A percentile compares a stretch with the other conserved stretches of the same genome.
Conservation (phyloP, 2,888 invertebrate species). For the Dynastes hyllus region DNA sequence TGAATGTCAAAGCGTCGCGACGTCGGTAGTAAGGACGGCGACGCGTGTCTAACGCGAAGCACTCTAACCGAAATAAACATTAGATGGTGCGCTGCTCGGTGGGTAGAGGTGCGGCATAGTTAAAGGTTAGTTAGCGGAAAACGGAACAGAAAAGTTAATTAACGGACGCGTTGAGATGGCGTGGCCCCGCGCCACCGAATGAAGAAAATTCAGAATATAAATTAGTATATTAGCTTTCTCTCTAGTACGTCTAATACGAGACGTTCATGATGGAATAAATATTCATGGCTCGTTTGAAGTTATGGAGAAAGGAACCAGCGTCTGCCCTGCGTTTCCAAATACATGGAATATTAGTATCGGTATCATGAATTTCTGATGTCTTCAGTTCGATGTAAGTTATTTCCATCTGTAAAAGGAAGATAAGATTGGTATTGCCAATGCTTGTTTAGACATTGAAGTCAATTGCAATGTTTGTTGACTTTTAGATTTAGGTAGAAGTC, state of each 20-base stretch:
- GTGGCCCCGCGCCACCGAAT: not conserved
- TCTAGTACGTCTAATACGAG: slow-evolving; percentile 38
- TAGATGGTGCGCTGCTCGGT: slow-evolving; percentile 16
- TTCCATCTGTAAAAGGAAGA: not conserved
- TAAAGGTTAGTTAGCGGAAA: slow-evolving; percentile 46
- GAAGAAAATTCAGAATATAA: slow-evolving; percentile 53
- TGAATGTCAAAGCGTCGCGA: slow-evolving; percentile 30
- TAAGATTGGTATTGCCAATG: not conserved
- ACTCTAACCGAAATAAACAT: slow-evolving; percentile 23
- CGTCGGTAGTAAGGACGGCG: not conserved
- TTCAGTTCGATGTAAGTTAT: slow-evolving; percentile 43
- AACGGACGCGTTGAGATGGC: slow-evolving; percentile 40
- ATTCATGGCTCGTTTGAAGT: slow-evolving; percentile 51
- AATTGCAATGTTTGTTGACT: not conserved
- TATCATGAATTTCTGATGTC: slow-evolving; percentile 48
- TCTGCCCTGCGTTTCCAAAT: slow-evolving; percentile 16
- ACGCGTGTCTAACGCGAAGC: slow-evolving; percentile 31
- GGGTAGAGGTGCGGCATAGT: slow-evolving; percentile 35
- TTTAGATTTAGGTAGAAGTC: no score
- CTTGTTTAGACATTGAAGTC: not conserved
- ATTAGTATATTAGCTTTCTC: slow-evolving; percentile 54
- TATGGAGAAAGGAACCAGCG: slow-evolving; percentile 46
- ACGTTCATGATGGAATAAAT: slow-evolving; percentile 46
- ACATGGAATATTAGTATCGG: slow-evolving; percentile 40
- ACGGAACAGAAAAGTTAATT: slow-evolving; percentile 47